Percentiles rank a stretch among this genome's conserved stretches.
phyloP scores from a whole-genome alignment of 1,140 invertebrate species.

The Charaxes varanes region DNA sequence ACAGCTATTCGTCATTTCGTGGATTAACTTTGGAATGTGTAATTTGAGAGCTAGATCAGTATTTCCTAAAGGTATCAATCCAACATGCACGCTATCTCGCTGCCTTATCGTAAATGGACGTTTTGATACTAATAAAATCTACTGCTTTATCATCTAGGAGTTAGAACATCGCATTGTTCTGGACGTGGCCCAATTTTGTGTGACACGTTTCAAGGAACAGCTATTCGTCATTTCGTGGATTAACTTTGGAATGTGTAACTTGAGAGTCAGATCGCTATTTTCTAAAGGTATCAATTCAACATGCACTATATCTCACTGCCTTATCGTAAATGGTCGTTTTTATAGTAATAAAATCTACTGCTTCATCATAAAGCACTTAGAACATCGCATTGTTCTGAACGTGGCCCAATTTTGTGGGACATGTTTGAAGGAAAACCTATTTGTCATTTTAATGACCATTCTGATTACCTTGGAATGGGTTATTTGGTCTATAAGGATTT shows the following conservation, averaged over 20 bases:
- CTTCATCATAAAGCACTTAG: constrained; percentile 16
- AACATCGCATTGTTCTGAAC: constrained; percentile 12
- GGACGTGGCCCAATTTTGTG: constrained; percentile 8
- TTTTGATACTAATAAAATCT: constrained; percentile 23
- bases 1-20: constrained; percentile 1
- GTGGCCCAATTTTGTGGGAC: constrained; percentile 11
- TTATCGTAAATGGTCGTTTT: constrained; percentile 26
- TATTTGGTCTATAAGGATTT: too few species aligned
- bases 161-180: constrained; percentile 13
- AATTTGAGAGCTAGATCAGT: constrained; percentile 4
- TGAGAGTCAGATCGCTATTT: constrained; percentile 4
- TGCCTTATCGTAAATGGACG: constrained; percentile 24
- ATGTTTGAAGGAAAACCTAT: constrained; percentile 5
- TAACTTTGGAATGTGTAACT: constrained; percentile 5
- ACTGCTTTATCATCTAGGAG: constrained; percentile 17
- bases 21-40: constrained; percentile 2
- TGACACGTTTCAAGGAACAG: constrained; percentile 9
- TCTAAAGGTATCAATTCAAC: too few species aligned
- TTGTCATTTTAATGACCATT: neutral
- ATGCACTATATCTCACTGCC: constrained; percentile 33
- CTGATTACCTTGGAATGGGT: constrained; percentile 6
- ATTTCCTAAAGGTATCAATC: too few species aligned
- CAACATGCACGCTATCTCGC: constrained; percentile 39
- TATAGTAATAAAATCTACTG: constrained; percentile 20
- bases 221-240: neutral